phyloP scores from a whole-genome alignment of 2,888 invertebrate species.

The Sialis lutaria region DNA sequence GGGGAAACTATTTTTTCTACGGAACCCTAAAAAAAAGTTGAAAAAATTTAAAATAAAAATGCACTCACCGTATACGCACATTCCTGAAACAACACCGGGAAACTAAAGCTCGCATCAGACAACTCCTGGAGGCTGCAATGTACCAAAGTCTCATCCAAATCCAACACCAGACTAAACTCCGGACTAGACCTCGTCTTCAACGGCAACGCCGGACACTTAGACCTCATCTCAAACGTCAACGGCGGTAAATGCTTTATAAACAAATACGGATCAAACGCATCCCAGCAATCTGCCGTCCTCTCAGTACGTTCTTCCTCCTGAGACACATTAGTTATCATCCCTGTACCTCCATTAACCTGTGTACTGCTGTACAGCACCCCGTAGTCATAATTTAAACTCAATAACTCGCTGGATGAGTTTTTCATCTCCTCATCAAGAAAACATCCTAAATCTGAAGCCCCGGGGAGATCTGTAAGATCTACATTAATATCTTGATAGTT shows the following conservation, averaged over 20 bases:
- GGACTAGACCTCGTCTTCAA: conserved; percentile 84
- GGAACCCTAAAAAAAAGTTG: no score
- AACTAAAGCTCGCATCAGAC: conserved; percentile 82
- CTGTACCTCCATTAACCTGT: conserved; percentile 8
- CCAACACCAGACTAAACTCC: conserved; percentile 64
- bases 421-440: conserved; percentile 32
- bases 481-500: conserved; percentile 22
- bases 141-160: conserved; percentile 81
- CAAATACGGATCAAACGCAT: conserved; percentile 74
- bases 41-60: no score
- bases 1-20: no score
- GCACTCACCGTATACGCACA: conserved; percentile 66
- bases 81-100: conserved; percentile 85
- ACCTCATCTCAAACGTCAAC: conserved; percentile 55
- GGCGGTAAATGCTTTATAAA: conserved; percentile 86
- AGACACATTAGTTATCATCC: conserved; percentile 12
- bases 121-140: conserved; percentile 87
- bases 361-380: conserved; percentile 11
- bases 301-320: neutral
- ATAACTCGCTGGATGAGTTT: conserved; percentile 21
- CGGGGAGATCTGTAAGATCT: conserved; percentile 22
- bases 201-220: conserved; percentile 67
- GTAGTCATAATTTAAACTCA: conserved; percentile 18
- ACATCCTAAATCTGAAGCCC: conserved; percentile 30
- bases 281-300: conserved; percentile 42